phyloP scores from a whole-genome alignment of 2,113 vertebrate genomes.

The Oncorhynchus kisutch region DNA sequence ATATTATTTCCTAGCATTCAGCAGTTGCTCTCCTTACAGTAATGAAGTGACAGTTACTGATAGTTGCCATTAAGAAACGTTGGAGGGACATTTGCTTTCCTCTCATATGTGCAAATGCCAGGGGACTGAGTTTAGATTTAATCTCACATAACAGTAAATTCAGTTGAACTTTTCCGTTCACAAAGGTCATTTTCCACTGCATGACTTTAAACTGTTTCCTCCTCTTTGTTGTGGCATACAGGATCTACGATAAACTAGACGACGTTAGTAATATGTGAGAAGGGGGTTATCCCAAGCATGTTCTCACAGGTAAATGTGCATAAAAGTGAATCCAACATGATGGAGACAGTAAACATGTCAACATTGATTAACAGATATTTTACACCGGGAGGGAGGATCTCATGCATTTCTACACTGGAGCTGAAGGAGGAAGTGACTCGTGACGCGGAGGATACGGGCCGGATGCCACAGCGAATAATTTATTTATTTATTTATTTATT shows the following conservation, averaged over 20 bases:
- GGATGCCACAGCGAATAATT: conserved; percentile 50
- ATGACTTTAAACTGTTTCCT: not conserved
- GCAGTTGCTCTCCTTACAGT: not conserved
- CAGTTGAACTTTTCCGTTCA: not conserved
- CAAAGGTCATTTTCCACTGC: not conserved
- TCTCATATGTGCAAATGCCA: not conserved
- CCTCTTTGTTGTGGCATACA: not conserved
- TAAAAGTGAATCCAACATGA: conserved; percentile 23
- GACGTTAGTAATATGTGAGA: conserved; percentile 22
- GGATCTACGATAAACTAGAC: too few relatives aligned
- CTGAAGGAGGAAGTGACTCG: conserved; percentile 42
- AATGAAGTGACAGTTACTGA: not conserved
- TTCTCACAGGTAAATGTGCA: conserved; percentile 3
- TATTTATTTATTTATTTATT: too few relatives aligned
- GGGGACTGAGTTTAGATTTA: not conserved
- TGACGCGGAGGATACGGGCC: conserved; percentile 26
- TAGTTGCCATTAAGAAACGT: not conserved
- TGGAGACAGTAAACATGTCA: conserved; percentile 40
- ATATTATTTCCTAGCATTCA: not conserved
- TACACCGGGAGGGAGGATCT: conserved; percentile 15
- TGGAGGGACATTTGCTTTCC: not conserved
- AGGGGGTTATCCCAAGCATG: not conserved
- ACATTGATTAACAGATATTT: conserved; percentile 57
- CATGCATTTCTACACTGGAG: conserved; percentile 38
- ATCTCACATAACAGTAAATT: not conserved